Percentiles rank a stretch among this genome's conserved stretches.
Evolutionary conservation across 2,113 vertebrate genomes (phyloP).

Genomic region (Rhadina sibilatrix): DNA sequence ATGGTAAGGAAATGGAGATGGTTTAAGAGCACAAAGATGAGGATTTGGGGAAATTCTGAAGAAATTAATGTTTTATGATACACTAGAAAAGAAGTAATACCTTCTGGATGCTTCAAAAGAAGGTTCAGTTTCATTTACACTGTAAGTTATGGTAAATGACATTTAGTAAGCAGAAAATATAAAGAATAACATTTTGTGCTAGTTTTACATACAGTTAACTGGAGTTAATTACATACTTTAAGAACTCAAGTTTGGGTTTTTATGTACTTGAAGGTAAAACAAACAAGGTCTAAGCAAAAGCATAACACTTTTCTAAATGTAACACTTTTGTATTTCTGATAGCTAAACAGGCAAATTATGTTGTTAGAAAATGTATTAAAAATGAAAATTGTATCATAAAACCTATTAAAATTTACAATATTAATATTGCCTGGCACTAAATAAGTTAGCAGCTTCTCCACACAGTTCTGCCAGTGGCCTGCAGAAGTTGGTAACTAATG

Average conservation of each 20-base stretch:
- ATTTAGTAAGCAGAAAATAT: slow-evolving; percentile 68
- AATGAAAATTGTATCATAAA: background rate
- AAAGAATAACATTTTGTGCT: slow-evolving; percentile 1
- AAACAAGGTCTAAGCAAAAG: background rate
- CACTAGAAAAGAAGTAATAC: slow-evolving; percentile 75
- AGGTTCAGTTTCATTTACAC: slow-evolving; percentile 79
- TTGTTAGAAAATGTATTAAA: background rate
- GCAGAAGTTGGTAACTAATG: background rate
- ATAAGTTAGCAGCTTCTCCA: background rate
- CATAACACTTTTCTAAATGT: background rate
- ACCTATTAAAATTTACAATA: background rate
- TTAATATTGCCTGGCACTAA: background rate
- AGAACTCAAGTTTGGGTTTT: background rate
- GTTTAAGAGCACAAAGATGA: slow-evolving; percentile 6
- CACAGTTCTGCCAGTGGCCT: background rate
- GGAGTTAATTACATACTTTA: background rate
- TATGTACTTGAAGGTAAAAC: background rate
- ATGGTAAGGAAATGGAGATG: background rate
- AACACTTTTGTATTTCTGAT: background rate
- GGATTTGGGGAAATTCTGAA: slow-evolving; percentile 38
- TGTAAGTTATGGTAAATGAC: slow-evolving; percentile 79
- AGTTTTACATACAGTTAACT: background rate
- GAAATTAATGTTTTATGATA: slow-evolving; percentile 54
- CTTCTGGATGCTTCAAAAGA: slow-evolving; percentile 81
- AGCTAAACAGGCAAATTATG: background rate